These are phyloP conservation scores for Salarias fasciatus DNA, from an alignment of 2,797 vertebrate genomes.

Conservation along the genomic window DNA sequence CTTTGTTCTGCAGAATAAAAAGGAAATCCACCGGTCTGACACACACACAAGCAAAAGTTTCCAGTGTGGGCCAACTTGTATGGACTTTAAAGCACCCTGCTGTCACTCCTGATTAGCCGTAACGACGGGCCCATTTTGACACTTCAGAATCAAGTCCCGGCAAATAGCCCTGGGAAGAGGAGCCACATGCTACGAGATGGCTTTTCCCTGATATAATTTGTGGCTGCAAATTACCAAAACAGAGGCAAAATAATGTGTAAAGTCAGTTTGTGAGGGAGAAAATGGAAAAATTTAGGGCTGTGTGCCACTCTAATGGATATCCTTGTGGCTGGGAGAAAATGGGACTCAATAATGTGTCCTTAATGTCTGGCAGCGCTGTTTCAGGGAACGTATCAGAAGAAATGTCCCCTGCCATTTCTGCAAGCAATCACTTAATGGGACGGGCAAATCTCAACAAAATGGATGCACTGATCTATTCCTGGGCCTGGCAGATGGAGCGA, in stretches of 20 bases:
- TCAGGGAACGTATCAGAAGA: slow-evolving; percentile 89
- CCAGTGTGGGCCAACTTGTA: slow-evolving; percentile 68
- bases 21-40: background rate
- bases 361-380: slow-evolving; percentile 87
- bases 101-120: slow-evolving; percentile 84
- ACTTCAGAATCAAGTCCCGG: slow-evolving; percentile 86
- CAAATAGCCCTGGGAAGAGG: slow-evolving; percentile 81
- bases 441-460: slow-evolving; percentile 90
- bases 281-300: slow-evolving; percentile 89
- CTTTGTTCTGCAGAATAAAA: too few relatives aligned
- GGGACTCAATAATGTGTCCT: slow-evolving; percentile 81
- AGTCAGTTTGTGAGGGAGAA: slow-evolving; percentile 90
- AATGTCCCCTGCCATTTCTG: slow-evolving; percentile 88
- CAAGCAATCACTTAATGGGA: slow-evolving; percentile 98
- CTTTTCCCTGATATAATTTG: slow-evolving; percentile 87
- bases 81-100: slow-evolving; percentile 80
- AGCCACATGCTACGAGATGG: slow-evolving; percentile 83
- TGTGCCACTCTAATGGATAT: slow-evolving; percentile 89
- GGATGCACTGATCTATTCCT: slow-evolving; percentile 91
- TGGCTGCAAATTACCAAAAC: slow-evolving; percentile 85
- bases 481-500: slow-evolving; percentile 87
- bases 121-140: slow-evolving; percentile 86
- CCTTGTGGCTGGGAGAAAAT: slow-evolving; percentile 83
- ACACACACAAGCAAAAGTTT: slow-evolving; percentile 57
- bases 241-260: slow-evolving; percentile 86